Percentiles rank a stretch among this genome's conserved stretches.
Evolutionary conservation across 2,797 vertebrate genomes (phyloP).

Genomic region (Malacoraja senta): DNA sequence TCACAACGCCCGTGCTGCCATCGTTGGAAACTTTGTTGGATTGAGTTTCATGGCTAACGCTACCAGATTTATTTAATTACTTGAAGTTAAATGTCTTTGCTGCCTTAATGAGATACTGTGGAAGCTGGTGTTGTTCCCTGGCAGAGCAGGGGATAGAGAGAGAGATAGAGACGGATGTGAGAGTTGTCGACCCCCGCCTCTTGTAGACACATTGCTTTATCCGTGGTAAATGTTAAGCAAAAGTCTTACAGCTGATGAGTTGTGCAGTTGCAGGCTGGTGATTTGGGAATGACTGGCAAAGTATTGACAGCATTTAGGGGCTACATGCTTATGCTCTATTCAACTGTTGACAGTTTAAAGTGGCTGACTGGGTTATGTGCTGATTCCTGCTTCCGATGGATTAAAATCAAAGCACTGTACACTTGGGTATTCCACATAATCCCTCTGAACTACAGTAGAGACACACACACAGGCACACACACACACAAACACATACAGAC

Average conservation of each 20-base stretch:
- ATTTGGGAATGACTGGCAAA: background rate
- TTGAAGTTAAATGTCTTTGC: too few relatives aligned
- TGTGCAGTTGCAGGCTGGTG: background rate
- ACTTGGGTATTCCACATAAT: background rate
- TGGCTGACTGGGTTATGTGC: background rate
- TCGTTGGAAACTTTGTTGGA: too few relatives aligned
- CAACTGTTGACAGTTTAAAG: slow-evolving; percentile 3
- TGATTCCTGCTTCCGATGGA: background rate
- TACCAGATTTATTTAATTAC: too few relatives aligned
- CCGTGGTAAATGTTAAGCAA: background rate
- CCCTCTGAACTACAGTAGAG: background rate
- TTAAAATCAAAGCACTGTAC: background rate
- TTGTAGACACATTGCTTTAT: background rate
- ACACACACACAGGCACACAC: too few relatives aligned
- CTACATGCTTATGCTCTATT: background rate
- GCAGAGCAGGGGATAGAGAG: background rate
- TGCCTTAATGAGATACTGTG: too few relatives aligned
- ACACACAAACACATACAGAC: too few relatives aligned
- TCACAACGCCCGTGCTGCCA: too few relatives aligned
- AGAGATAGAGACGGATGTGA: background rate
- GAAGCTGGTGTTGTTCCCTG: too few relatives aligned
- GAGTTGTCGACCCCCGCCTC: background rate
- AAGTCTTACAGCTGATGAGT: background rate
- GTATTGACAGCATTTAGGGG: background rate
- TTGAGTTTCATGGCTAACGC: too few relatives aligned